phyloP scores from a whole-genome alignment of 2,888 invertebrate genomes.

The Lysandra bellargus region DNA sequence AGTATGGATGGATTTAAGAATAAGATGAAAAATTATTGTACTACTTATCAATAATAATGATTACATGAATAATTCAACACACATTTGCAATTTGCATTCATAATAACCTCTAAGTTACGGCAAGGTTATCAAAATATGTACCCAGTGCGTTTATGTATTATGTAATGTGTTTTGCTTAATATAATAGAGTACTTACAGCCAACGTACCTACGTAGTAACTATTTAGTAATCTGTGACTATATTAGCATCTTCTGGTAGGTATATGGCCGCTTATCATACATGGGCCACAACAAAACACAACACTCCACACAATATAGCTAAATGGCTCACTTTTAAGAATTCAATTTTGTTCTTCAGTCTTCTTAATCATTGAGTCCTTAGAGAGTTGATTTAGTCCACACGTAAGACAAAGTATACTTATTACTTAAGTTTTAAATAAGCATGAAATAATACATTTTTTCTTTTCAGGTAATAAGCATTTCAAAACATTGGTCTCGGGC shows the following conservation, averaged over 20 bases:
- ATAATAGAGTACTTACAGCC: too few species aligned
- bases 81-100: neutral
- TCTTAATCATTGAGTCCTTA: neutral
- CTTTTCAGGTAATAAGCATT: neutral
- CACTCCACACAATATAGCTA: too few species aligned
- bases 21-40: neutral
- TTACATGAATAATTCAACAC: neutral
- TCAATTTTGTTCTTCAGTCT: neutral
- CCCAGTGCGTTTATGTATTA: neutral
- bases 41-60: neutral
- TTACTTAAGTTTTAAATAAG: neutral
- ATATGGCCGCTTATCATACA: too few species aligned
- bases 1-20: neutral
- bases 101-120: slow-evolving; percentile 13
- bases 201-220: too few species aligned
- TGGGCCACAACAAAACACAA: too few species aligned
- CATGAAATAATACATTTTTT: neutral
- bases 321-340: too few species aligned
- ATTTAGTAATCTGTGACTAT: too few species aligned
- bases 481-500: neutral
- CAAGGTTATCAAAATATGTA: slow-evolving; percentile 28
- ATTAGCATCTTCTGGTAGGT: too few species aligned
- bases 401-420: neutral
- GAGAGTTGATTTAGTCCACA: too few species aligned
- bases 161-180: neutral